Conservation (phyloP, 2,113 vertebrate species). For the Pitta sordida region DNA sequence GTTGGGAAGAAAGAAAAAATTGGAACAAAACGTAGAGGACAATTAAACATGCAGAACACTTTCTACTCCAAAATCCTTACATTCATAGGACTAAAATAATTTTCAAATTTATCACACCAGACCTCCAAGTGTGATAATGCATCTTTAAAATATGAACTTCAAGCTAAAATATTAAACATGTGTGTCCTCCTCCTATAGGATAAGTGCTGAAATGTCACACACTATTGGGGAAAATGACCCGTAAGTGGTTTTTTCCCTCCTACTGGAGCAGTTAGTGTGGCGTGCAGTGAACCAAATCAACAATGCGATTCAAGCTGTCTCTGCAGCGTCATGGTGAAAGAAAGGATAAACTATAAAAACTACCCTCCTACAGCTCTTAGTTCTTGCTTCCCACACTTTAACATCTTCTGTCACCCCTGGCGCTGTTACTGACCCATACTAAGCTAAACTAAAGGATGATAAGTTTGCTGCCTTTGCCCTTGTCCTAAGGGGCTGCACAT, state of each 20-base stretch:
- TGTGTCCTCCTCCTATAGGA: conserved; percentile 53
- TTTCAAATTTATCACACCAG: conserved; percentile 62
- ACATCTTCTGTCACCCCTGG: conserved; percentile 84
- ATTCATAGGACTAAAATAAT: conserved; percentile 36
- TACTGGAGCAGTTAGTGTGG: conserved; percentile 77
- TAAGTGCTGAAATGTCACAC: conserved; percentile 69
- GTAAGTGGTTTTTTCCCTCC: conserved; percentile 69
- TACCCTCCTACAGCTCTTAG: conserved; percentile 81
- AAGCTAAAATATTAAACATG: conserved; percentile 71
- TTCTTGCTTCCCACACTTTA: conserved; percentile 84
- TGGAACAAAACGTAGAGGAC: background rate
- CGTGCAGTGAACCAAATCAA: conserved; percentile 84
- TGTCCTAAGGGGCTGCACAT: conserved; percentile 85
- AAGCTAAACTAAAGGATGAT: conserved; percentile 89
- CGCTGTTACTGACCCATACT: conserved; percentile 85
- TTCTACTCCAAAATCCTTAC: conserved; percentile 36
- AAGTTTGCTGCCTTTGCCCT: conserved; percentile 86
- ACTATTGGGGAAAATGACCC: conserved; percentile 75
- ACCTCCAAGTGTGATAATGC: conserved; percentile 67
- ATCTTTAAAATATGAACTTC: conserved; percentile 72
- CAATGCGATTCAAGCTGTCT: conserved; percentile 83
- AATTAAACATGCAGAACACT: conserved; percentile 28
- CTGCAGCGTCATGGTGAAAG: conserved; percentile 77
- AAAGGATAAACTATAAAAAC: conserved; percentile 84
- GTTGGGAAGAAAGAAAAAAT: background rate